These are phyloP conservation scores for Drosophila bocki DNA, from an alignment of 1,140 invertebrate genomes.

Conservation along the genomic window DNA sequence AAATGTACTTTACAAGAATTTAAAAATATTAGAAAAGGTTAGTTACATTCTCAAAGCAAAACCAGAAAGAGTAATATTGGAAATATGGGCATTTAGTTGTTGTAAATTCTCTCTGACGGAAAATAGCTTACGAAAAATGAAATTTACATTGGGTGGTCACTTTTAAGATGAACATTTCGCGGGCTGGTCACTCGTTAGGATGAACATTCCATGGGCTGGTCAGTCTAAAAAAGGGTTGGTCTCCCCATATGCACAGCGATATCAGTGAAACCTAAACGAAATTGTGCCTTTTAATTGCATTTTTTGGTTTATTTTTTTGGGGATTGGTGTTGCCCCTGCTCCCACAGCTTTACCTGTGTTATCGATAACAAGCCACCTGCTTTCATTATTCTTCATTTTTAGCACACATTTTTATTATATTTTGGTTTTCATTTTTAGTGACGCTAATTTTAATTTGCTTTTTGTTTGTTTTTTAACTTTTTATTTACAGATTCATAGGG, in stretches of 20 bases:
- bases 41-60: neutral
- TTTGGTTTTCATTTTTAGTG: slow-evolving; percentile 9
- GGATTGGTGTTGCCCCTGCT: neutral
- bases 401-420: slow-evolving; percentile 10
- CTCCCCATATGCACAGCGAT: slow-evolving; percentile 2
- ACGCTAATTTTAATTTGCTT: slow-evolving; percentile 33
- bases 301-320: neutral
- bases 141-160: neutral
- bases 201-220: neutral
- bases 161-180: neutral
- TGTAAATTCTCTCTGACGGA: neutral
- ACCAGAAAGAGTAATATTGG: neutral
- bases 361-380: neutral
- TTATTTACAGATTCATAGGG: slow-evolving; percentile 81
- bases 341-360: slow-evolving; percentile 1
- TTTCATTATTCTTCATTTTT: slow-evolving; percentile 14
- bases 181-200: neutral
- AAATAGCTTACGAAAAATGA: neutral
- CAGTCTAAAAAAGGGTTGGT: slow-evolving; percentile 4
- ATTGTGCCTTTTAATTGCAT: slow-evolving; percentile 3
- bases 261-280: neutral
- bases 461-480: slow-evolving; percentile 40
- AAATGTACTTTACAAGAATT: neutral
- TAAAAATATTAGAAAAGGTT: neutral
- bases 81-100: neutral